Conservation (phyloP, 1,140 invertebrate genomes). For the Drosophila seguyi region DNA sequence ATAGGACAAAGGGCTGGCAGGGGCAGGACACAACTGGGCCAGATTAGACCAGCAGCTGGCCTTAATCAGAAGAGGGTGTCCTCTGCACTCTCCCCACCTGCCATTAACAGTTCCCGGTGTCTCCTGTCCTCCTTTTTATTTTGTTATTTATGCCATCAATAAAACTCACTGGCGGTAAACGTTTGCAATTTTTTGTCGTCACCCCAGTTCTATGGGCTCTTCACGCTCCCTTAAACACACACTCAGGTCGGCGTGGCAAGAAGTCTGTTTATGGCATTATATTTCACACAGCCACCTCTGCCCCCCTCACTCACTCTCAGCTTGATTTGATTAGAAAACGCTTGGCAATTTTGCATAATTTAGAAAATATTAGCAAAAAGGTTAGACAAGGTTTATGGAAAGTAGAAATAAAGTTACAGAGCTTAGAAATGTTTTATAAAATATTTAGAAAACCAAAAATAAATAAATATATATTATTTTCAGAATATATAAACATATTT, state of each 20-base stretch:
- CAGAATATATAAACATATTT: no score
- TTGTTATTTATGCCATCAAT: constrained; percentile 71
- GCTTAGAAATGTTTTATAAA: no score
- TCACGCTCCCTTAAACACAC: constrained; percentile 23
- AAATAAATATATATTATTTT: no score
- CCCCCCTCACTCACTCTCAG: constrained; percentile 12
- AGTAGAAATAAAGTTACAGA: no score
- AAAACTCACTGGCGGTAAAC: constrained; percentile 61
- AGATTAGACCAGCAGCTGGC: constrained; percentile 44
- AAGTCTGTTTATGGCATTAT: constrained; percentile 61
- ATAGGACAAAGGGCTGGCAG: constrained; percentile 37
- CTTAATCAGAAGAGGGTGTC: constrained; percentile 17
- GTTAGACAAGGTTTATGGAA: neutral
- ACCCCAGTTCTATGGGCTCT: constrained; percentile 3
- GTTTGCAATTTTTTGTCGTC: constrained; percentile 46
- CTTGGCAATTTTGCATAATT: constrained; percentile 48
- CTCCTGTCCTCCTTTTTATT: constrained; percentile 41
- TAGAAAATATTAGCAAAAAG: neutral
- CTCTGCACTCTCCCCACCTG: constrained; percentile 16
- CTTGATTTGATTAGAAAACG: constrained; percentile 60
- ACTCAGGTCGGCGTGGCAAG: constrained; percentile 18
- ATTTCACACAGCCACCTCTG: constrained; percentile 52
- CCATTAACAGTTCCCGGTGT: constrained; percentile 42
- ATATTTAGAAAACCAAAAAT: no score
- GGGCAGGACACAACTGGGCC: neutral